A percentile compares a stretch with the other conserved stretches of the same genome.
Evolutionary conservation across 2,113 vertebrate genomes (phyloP).

Genomic region (Paralichthys olivaceus): DNA sequence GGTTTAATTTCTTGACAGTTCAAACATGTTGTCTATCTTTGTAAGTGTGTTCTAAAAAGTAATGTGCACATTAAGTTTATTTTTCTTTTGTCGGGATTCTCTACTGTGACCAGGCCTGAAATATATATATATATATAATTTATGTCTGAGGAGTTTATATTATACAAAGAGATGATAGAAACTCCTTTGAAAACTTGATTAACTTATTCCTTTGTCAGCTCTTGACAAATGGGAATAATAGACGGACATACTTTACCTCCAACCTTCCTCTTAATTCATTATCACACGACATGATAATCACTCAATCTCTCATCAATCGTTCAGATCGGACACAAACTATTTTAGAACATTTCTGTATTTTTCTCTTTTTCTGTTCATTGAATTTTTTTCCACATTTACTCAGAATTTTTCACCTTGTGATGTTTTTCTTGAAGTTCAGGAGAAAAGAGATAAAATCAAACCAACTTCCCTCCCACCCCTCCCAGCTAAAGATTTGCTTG

Average conservation of each 20-base stretch:
- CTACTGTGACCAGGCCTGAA: too few species aligned
- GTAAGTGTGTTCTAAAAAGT: too few species aligned
- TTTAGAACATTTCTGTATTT: neutral
- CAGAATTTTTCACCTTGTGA: neutral
- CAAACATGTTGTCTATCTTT: too few species aligned
- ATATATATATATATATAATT: too few species aligned
- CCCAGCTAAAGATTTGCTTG: neutral
- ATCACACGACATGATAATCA: constrained; percentile 14
- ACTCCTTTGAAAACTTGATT: neutral
- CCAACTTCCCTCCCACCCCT: neutral
- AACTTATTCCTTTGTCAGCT: neutral
- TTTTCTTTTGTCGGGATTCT: too few species aligned
- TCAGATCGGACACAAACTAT: neutral
- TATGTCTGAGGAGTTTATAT: too few species aligned
- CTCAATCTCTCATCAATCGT: neutral
- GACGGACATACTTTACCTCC: neutral
- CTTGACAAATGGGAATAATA: neutral
- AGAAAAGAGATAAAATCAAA: neutral
- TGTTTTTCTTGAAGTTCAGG: neutral
- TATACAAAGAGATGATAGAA: neutral
- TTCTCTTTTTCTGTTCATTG: neutral
- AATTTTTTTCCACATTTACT: neutral
- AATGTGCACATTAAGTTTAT: too few species aligned
- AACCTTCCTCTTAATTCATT: neutral
- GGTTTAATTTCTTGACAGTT: too few species aligned